A percentile compares a stretch with the other conserved stretches of the same genome.
Evolutionary conservation across 2,888 invertebrate species (phyloP).

Genomic region (Eristalis arbustorum): DNA sequence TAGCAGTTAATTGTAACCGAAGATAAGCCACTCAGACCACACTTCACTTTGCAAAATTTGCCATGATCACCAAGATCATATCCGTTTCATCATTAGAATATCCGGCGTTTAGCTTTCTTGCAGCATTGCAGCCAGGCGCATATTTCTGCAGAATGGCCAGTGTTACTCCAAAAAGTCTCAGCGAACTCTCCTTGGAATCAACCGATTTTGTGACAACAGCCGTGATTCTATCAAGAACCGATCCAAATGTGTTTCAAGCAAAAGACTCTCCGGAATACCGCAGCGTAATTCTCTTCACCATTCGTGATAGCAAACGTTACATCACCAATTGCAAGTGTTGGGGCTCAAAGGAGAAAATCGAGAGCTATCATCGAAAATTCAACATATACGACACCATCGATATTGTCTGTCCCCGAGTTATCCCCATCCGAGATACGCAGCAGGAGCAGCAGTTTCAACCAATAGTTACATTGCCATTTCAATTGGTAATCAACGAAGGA

Average conservation of each 20-base stretch:
- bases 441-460: slow-evolving; percentile 84
- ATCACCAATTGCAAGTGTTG: slow-evolving; percentile 89
- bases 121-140: neutral
- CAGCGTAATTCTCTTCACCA: slow-evolving; percentile 88
- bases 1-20: neutral
- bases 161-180: slow-evolving; percentile 27
- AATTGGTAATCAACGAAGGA: slow-evolving; percentile 85
- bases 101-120: neutral
- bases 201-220: slow-evolving; percentile 81
- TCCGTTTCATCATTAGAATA: neutral
- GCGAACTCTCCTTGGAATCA: slow-evolving; percentile 34
- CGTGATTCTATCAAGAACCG: slow-evolving; percentile 84
- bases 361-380: slow-evolving; percentile 84
- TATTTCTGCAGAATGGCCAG: slow-evolving; percentile 23
- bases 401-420: slow-evolving; percentile 84
- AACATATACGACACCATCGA: slow-evolving; percentile 87
- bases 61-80: neutral
- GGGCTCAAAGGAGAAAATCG: slow-evolving; percentile 85
- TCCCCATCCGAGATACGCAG: slow-evolving; percentile 76
- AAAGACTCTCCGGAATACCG: slow-evolving; percentile 80
- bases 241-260: slow-evolving; percentile 80
- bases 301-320: slow-evolving; percentile 87
- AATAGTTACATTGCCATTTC: slow-evolving; percentile 84
- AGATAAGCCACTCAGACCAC: neutral
- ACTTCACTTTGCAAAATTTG: slow-evolving; percentile 4